Evolutionary conservation across 2,797 vertebrate genomes (phyloP).

Genomic region (Sebastes miniatus): DNA sequence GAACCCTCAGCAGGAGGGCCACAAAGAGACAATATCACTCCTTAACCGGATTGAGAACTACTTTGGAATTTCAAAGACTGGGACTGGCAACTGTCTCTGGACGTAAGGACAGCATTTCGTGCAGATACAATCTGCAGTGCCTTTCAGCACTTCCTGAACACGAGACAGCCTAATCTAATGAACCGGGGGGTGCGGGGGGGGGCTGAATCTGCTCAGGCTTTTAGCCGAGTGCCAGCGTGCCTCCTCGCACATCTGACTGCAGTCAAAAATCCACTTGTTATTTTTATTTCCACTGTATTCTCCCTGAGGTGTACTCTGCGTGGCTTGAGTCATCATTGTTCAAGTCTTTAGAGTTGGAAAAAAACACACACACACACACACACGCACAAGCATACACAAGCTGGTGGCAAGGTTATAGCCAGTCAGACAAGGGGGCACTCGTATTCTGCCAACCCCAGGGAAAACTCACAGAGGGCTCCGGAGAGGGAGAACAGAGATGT

Average conservation of each 20-base stretch:
- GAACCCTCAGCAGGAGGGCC: constrained; percentile 59
- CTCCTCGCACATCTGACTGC: constrained; percentile 68
- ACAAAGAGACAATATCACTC: constrained; percentile 54
- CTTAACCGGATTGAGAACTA: constrained; percentile 82
- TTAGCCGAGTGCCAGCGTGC: constrained; percentile 75
- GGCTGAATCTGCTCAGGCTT: constrained; percentile 76
- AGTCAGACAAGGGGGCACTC: constrained; percentile 79
- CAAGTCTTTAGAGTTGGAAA: constrained; percentile 78
- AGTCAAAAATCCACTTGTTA: constrained; percentile 80
- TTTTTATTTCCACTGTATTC: constrained; percentile 76
- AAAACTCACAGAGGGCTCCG: constrained; percentile 79
- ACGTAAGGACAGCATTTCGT: constrained; percentile 71
- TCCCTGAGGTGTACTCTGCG: constrained; percentile 79
- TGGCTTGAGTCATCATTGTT: constrained; percentile 85
- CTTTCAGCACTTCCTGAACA: constrained; percentile 87
- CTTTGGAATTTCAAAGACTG: constrained; percentile 81
- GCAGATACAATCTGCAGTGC: constrained; percentile 82
- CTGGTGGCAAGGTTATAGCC: constrained; percentile 87
- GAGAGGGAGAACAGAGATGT: constrained; percentile 75
- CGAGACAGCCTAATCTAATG: constrained; percentile 85
- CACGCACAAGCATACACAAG: constrained; percentile 63
- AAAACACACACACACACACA: constrained; percentile 38
- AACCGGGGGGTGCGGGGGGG: constrained; percentile 27
- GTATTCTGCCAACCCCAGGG: constrained; percentile 83
- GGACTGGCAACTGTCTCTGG: constrained; percentile 81